These are phyloP conservation scores for Paracentrotus lividus DNA, from an alignment of 53 echinoderm and acorn worm genomes.

Conservation along the genomic window DNA sequence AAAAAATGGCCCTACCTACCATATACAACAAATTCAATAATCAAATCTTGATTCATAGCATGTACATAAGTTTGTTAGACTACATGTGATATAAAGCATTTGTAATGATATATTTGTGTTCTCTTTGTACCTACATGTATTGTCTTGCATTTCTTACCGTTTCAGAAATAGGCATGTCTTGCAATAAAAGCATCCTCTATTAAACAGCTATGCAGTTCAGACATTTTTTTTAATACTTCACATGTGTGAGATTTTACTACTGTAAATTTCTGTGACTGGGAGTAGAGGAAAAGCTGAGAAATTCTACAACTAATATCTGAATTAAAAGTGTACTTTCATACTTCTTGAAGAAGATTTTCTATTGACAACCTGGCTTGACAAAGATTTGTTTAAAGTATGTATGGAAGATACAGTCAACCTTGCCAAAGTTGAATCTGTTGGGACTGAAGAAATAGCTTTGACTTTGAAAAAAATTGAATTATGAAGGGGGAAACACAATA, in stretches of 20 bases:
- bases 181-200: constrained; percentile 48
- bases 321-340: too few relatives aligned
- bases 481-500: too few relatives aligned
- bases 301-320: too few relatives aligned
- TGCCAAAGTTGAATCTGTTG: too few relatives aligned
- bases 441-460: too few relatives aligned
- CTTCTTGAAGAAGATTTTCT: too few relatives aligned
- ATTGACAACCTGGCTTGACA: too few relatives aligned
- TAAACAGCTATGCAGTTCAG: neutral
- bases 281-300: neutral
- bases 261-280: too few relatives aligned
- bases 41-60: neutral
- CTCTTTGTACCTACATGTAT: constrained; percentile 18
- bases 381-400: too few relatives aligned
- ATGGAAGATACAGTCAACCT: too few relatives aligned
- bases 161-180: constrained; percentile 49
- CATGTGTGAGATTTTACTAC: neutral
- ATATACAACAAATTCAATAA: neutral
- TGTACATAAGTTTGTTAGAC: constrained; percentile 13
- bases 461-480: too few relatives aligned
- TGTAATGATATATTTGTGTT: neutral
- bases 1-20: neutral
- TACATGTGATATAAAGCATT: neutral
- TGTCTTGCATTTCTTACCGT: constrained; percentile 49
- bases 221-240: neutral